phyloP scores from a whole-genome alignment of 2,113 vertebrate genomes.

The Dromaius novaehollandiae region DNA sequence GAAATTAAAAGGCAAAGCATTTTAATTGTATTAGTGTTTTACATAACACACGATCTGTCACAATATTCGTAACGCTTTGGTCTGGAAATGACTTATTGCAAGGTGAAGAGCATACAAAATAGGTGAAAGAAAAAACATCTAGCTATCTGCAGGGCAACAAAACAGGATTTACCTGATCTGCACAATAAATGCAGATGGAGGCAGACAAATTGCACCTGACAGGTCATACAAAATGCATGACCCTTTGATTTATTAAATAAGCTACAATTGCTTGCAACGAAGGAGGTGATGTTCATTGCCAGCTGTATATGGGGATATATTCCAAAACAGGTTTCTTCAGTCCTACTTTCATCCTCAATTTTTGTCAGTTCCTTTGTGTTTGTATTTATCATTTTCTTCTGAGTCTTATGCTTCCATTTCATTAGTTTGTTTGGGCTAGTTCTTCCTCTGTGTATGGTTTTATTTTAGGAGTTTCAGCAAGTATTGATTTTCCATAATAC shows the following conservation, averaged over 20 bases:
- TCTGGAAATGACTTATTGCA: not conserved
- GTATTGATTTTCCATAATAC: not conserved
- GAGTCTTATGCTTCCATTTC: not conserved
- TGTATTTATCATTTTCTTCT: not conserved
- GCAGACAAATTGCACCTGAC: not conserved
- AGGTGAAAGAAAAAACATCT: not conserved
- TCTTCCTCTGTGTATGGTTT: not conserved
- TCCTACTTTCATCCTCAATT: not conserved
- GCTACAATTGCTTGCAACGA: not conserved
- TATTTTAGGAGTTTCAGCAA: not conserved
- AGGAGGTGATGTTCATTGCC: not conserved
- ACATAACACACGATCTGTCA: not conserved
- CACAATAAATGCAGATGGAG: not conserved
- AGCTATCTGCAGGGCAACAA: not conserved
- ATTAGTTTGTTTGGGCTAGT: not conserved
- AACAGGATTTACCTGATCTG: constrained; percentile 2
- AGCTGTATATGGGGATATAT: not conserved
- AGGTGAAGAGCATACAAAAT: constrained; percentile 9
- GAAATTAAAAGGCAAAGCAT: not conserved
- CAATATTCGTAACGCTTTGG: not conserved
- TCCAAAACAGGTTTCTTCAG: not conserved
- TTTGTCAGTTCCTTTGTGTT: not conserved
- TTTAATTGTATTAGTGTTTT: not conserved
- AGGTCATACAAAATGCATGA: not conserved
- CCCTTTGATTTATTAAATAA: not conserved